These are phyloP conservation scores for Eustalomyia histrio DNA, from an alignment of 2,888 invertebrate species.

Conservation along the genomic window DNA sequence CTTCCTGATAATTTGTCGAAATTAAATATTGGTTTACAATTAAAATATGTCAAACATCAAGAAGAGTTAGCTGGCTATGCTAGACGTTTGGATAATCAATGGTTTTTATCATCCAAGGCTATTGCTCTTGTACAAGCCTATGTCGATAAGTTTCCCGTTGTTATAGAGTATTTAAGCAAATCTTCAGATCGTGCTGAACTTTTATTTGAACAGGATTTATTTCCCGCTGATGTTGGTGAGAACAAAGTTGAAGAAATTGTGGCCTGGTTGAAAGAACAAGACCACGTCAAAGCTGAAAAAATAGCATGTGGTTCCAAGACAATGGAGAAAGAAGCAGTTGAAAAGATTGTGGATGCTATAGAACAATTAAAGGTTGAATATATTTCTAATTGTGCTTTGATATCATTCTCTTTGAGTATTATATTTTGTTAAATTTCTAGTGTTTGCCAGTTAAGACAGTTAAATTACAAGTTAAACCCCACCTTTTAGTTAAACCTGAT, in stretches of 20 bases:
- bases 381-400: conserved; percentile 62
- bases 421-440: conserved; percentile 61
- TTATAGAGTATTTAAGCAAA: conserved; percentile 82
- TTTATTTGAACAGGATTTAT: conserved; percentile 86
- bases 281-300: conserved; percentile 83
- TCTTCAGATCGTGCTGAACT: conserved; percentile 81
- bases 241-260: conserved; percentile 80
- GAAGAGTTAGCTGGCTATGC: conserved; percentile 91
- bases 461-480: conserved; percentile 89
- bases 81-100: conserved; percentile 84
- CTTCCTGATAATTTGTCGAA: conserved; percentile 80
- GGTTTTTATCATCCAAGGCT: conserved; percentile 91
- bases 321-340: conserved; percentile 85
- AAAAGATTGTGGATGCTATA: conserved; percentile 77
- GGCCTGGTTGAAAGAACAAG: conserved; percentile 87
- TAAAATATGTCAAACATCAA: conserved; percentile 92
- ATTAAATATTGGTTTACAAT: conserved; percentile 92
- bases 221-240: conserved; percentile 80
- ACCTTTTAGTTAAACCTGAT: conserved; percentile 83
- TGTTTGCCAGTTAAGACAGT: conserved; percentile 80
- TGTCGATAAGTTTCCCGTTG: conserved; percentile 85
- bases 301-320: conserved; percentile 86
- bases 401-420: conserved; percentile 66
- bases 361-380: conserved; percentile 77
- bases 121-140: conserved; percentile 86